These are phyloP conservation scores for Palaemon carinicauda DNA, from an alignment of 1,140 invertebrate species.

Conservation along the genomic window DNA sequence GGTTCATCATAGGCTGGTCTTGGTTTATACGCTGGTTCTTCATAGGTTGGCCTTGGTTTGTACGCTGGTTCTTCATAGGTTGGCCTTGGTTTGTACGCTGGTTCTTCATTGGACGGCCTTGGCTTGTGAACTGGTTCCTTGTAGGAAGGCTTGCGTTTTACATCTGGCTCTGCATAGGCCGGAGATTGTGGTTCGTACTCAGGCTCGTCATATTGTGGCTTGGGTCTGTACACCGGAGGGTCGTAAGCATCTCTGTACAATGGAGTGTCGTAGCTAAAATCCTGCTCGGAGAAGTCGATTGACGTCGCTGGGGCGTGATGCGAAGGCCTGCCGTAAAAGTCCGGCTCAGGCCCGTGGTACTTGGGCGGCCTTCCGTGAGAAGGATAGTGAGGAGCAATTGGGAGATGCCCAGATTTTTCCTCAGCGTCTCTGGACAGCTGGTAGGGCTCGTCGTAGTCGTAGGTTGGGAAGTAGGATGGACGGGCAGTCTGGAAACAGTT, in stretches of 20 bases:
- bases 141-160: not conserved
- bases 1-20: not conserved
- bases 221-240: not conserved
- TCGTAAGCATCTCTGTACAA: not conserved
- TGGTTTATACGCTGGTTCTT: not conserved
- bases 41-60: not conserved
- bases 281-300: too few relatives aligned
- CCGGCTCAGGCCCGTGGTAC: not conserved
- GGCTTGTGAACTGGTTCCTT: not conserved
- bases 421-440: not conserved
- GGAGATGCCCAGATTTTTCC: not conserved
- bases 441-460: not conserved
- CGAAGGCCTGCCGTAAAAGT: too few relatives aligned
- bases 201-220: too few relatives aligned
- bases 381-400: constrained; percentile 23
- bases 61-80: not conserved
- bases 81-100: not conserved
- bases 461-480: not conserved
- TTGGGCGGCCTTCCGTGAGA: not conserved
- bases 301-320: too few relatives aligned
- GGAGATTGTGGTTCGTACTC: too few relatives aligned
- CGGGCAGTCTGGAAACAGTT: not conserved
- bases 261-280: too few relatives aligned
- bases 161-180: too few relatives aligned
- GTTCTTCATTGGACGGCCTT: not conserved